These are phyloP conservation scores for Pardalotus punctatus DNA, from an alignment of 2,113 vertebrate genomes.

Conservation along the genomic window DNA sequence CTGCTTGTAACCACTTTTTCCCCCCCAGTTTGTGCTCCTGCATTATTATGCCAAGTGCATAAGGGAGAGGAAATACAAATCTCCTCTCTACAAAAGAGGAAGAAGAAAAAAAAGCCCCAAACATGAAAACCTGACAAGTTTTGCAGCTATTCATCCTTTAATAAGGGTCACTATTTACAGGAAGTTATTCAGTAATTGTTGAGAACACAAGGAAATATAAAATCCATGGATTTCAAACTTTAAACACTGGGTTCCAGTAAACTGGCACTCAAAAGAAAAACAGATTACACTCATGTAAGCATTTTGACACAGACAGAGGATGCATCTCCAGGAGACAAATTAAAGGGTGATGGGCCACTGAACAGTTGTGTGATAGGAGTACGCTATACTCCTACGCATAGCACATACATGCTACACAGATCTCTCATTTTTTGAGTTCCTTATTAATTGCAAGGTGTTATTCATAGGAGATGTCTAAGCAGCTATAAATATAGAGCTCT, in stretches of 20 bases:
- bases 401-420: not conserved
- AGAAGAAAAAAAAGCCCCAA: not conserved
- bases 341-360: not conserved
- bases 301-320: not conserved
- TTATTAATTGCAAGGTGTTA: not conserved
- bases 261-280: not conserved
- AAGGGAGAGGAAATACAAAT: constrained; percentile 33
- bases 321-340: not conserved
- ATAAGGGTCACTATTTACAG: not conserved
- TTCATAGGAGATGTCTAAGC: not conserved
- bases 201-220: not conserved
- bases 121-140: not conserved
- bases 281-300: not conserved
- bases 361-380: not conserved
- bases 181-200: not conserved
- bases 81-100: not conserved
- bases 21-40: not conserved
- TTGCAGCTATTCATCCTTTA: constrained; percentile 9
- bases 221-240: not conserved
- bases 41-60: constrained; percentile 23
- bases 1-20: not conserved
- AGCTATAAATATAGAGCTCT: not conserved
- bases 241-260: not conserved
- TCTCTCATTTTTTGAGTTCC: not conserved
- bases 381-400: not conserved